phyloP scores from a whole-genome alignment of 2,888 invertebrate genomes.

The Rhorus exstirpatorius region DNA sequence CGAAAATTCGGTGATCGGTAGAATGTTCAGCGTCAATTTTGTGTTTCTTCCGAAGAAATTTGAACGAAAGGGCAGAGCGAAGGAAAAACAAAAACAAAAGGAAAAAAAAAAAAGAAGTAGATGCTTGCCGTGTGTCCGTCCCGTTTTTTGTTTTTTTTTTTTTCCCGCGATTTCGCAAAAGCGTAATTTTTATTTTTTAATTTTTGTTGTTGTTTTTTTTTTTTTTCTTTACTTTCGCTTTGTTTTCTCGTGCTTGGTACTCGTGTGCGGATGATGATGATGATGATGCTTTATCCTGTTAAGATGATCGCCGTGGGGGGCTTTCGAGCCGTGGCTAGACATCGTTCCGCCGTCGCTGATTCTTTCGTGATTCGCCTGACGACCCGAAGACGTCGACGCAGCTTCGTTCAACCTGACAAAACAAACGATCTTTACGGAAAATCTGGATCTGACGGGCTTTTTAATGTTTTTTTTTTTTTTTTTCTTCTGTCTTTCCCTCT shows the following conservation, averaged over 20 bases:
- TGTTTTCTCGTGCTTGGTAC: conserved; percentile 83
- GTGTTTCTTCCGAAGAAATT: neutral
- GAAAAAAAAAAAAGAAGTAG: conserved; percentile 34
- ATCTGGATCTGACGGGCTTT: neutral
- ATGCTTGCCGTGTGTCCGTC: conserved; percentile 51
- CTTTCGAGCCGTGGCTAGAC: conserved; percentile 77
- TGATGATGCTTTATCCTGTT: conserved; percentile 80
- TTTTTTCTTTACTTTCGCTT: conserved; percentile 82
- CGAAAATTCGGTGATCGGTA: too few relatives aligned
- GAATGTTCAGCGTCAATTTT: too few relatives aligned
- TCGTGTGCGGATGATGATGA: conserved; percentile 81
- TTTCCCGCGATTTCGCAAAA: too few relatives aligned
- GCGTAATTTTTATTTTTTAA: too few relatives aligned
- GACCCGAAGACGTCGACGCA: conserved; percentile 83
- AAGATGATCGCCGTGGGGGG: conserved; percentile 76
- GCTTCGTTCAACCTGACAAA: conserved; percentile 82
- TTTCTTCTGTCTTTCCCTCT: conserved; percentile 4
- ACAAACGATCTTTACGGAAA: conserved; percentile 63
- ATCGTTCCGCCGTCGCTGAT: conserved; percentile 75
- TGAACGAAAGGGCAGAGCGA: conserved; percentile 5
- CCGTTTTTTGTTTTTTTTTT: conserved; percentile 70
- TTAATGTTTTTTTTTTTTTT: conserved; percentile 6
- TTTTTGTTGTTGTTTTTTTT: neutral
- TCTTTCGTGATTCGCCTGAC: conserved; percentile 78
- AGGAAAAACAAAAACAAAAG: conserved; percentile 22